These are phyloP conservation scores for Drosophila tripunctata DNA, from an alignment of 2,888 invertebrate species.

Conservation along the genomic window DNA sequence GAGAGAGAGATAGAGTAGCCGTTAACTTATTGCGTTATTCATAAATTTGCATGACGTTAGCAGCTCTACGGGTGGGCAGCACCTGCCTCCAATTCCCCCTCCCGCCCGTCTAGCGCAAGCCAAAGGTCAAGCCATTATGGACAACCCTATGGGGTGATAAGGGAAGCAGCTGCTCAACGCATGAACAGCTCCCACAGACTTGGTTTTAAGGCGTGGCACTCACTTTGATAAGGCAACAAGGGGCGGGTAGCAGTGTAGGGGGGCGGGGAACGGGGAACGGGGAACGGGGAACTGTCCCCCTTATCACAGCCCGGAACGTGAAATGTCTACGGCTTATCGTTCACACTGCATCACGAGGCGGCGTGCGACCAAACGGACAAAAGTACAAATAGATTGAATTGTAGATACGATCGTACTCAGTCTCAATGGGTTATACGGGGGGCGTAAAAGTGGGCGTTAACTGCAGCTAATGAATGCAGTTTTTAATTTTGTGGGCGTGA, in stretches of 20 bases:
- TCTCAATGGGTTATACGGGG: background rate
- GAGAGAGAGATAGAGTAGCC: background rate
- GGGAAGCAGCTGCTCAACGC: conserved; percentile 35
- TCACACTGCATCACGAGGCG: no score
- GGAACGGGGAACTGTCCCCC: background rate
- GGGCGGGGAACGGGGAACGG: background rate
- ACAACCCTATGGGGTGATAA: conserved; percentile 36
- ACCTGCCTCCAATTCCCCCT: no score
- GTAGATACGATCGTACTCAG: background rate
- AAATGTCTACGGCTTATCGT: conserved; percentile 31
- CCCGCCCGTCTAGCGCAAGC: background rate
- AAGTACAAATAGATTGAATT: background rate
- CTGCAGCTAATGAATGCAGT: conserved; percentile 2
- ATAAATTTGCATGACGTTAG: conserved; percentile 36
- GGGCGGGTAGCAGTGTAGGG: background rate
- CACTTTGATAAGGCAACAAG: background rate
- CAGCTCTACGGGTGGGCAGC: conserved; percentile 21
- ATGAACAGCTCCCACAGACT: conserved; percentile 30
- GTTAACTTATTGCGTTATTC: conserved; percentile 41
- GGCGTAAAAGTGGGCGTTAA: background rate
- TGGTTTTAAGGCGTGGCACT: conserved; percentile 15
- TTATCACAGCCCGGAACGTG: conserved; percentile 39
- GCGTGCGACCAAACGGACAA: conserved; percentile 12
- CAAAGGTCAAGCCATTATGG: conserved; percentile 36
- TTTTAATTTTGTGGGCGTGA: conserved; percentile 27